Conservation (phyloP, 1,140 invertebrate species). For the Drosophila nigrodunni region DNA sequence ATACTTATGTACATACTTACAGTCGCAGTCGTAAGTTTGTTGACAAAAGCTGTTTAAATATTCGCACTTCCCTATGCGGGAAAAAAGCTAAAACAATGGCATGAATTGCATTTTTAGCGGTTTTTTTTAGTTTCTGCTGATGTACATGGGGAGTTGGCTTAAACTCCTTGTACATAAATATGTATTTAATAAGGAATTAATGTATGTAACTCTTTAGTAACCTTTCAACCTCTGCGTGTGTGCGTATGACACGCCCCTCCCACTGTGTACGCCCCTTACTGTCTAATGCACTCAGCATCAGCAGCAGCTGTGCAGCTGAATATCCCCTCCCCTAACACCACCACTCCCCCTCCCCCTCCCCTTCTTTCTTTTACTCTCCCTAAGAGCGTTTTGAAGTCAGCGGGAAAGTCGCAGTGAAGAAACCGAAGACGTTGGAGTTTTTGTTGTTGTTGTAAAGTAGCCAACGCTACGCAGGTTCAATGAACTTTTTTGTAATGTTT, state of each 20-base stretch:
- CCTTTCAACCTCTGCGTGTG: not conserved
- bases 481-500: slow-evolving; percentile 80
- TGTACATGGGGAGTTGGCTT: not conserved
- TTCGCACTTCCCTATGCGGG: slow-evolving; percentile 46
- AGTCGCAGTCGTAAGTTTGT: slow-evolving; percentile 26
- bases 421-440: not conserved
- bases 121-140: not conserved
- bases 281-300: slow-evolving; percentile 31
- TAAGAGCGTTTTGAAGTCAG: too few relatives aligned
- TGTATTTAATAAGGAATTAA: too few relatives aligned
- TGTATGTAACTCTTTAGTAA: slow-evolving; percentile 1
- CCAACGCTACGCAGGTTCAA: slow-evolving; percentile 70
- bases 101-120: slow-evolving; percentile 1
- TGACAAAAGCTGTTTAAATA: slow-evolving; percentile 65
- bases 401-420: too few relatives aligned
- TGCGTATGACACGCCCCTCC: slow-evolving; percentile 14
- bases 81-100: slow-evolving; percentile 5
- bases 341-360: not conserved
- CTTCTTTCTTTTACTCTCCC: not conserved
- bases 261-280: not conserved
- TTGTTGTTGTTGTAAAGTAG: slow-evolving; percentile 59
- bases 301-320: slow-evolving; percentile 37
- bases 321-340: not conserved
- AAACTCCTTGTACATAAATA: too few relatives aligned
- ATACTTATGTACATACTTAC: slow-evolving; percentile 18